phyloP scores from a whole-genome alignment of 2,113 vertebrate genomes.

The Passer domesticus region DNA sequence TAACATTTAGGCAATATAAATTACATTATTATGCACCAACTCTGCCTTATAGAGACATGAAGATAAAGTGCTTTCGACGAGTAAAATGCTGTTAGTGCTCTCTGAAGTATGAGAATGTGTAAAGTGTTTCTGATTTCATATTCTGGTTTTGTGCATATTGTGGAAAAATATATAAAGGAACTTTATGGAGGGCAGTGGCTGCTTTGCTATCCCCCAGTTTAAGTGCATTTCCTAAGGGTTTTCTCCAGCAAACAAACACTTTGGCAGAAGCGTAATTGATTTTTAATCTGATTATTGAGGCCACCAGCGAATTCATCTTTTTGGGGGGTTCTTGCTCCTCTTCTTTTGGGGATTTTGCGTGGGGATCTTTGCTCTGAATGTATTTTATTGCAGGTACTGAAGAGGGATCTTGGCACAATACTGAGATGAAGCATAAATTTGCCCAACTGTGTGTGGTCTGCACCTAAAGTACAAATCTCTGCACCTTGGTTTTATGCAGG shows the following conservation, averaged over 20 bases:
- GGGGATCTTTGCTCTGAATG: neutral
- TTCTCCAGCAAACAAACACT: constrained; percentile 33
- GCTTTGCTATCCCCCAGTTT: constrained; percentile 39
- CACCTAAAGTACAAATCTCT: constrained; percentile 5
- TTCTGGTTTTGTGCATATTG: constrained; percentile 86
- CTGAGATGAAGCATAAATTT: constrained; percentile 34
- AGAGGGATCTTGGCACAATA: neutral
- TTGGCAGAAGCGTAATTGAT: constrained; percentile 42
- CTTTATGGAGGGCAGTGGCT: constrained; percentile 71
- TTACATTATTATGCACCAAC: constrained; percentile 99
- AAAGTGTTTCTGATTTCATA: constrained; percentile 98
- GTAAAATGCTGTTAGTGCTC: constrained; percentile 98
- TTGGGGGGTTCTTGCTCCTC: neutral
- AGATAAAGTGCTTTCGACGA: constrained; percentile 98
- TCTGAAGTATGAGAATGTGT: constrained; percentile 99
- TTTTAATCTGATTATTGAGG: constrained; percentile 56
- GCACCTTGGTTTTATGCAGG: constrained; percentile 9
- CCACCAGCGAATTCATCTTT: neutral
- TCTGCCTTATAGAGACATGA: constrained; percentile 96
- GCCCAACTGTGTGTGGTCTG: neutral
- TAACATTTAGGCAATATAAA: constrained; percentile 99
- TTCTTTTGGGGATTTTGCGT: neutral
- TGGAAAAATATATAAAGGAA: constrained; percentile 77
- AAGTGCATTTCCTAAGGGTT: constrained; percentile 54
- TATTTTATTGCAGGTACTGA: neutral